Percentiles rank a stretch among this genome's conserved stretches.
These are phyloP conservation scores for Onthophagus taurus DNA, from an alignment of 1,140 invertebrate species.

Conservation along the genomic window DNA sequence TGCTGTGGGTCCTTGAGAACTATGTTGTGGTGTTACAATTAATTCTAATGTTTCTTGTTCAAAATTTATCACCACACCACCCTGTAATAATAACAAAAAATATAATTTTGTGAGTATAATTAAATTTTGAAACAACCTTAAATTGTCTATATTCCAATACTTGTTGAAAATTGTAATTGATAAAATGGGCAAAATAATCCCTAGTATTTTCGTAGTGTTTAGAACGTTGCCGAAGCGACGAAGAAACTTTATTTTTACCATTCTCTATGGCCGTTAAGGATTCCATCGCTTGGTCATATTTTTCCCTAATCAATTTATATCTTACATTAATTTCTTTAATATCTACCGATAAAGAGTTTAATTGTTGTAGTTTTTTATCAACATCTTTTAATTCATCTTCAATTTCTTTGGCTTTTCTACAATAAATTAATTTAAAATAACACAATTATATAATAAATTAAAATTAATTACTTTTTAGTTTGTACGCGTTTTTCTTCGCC, in stretches of 20 bases:
- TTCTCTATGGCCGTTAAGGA: conserved; percentile 18
- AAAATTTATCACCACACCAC: conserved; percentile 52
- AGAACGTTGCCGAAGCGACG: conserved; percentile 18
- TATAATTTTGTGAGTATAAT: conserved; percentile 6
- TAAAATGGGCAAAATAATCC: conserved; percentile 27
- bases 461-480: no score
- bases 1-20: conserved; percentile 36
- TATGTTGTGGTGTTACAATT: conserved; percentile 45
- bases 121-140: conserved; percentile 17
- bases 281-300: conserved; percentile 15
- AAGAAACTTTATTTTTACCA: conserved; percentile 19
- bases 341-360: no score
- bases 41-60: conserved; percentile 46
- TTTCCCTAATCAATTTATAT: conserved; percentile 19
- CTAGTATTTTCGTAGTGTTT: conserved; percentile 26
- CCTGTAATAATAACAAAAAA: conserved; percentile 37
- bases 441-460: no score
- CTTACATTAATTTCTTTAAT: conserved; percentile 16
- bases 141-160: conserved; percentile 28
- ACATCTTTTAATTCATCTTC: conserved; percentile 20
- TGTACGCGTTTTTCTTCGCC: no score
- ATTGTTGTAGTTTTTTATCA: conserved; percentile 18
- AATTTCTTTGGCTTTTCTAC: conserved; percentile 6
- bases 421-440: no score
- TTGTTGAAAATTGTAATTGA: conserved; percentile 28